Evolutionary conservation across 2,888 invertebrate species (phyloP).

Genomic region (Harmothoe impar): DNA sequence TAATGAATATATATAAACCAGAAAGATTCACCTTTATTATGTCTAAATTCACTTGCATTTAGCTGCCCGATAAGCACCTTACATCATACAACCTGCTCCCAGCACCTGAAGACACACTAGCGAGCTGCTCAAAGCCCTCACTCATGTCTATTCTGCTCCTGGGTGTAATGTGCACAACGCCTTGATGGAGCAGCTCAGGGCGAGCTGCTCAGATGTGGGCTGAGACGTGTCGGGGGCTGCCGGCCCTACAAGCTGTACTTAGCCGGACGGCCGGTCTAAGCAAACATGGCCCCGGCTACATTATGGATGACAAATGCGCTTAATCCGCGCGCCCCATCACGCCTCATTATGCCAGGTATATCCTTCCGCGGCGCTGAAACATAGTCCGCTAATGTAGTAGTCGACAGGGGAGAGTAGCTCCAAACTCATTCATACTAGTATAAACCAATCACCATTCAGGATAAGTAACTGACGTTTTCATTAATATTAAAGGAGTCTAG

Average conservation of each 20-base stretch:
- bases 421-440: no score
- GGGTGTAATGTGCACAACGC: not conserved
- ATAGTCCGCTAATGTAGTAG: no score
- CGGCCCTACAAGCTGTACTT: not conserved
- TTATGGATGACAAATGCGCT: conserved; percentile 6
- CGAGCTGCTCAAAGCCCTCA: not conserved
- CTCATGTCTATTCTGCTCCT: not conserved
- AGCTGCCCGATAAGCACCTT: no score
- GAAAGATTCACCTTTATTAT: no score
- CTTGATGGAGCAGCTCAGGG: not conserved
- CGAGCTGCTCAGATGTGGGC: not conserved
- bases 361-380: no score
- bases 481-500: no score
- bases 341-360: conserved; percentile 1
- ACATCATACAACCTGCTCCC: no score
- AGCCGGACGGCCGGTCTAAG: conserved; percentile 22
- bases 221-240: not conserved
- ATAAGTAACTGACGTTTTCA: no score
- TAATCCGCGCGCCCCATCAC: not conserved
- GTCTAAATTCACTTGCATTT: no score
- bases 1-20: no score
- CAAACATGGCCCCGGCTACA: not conserved
- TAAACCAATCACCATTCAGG: no score
- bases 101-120: not conserved
- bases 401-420: no score